Evolutionary conservation across 2,797 vertebrate species (phyloP).

Genomic region (Naso thynnoides): DNA sequence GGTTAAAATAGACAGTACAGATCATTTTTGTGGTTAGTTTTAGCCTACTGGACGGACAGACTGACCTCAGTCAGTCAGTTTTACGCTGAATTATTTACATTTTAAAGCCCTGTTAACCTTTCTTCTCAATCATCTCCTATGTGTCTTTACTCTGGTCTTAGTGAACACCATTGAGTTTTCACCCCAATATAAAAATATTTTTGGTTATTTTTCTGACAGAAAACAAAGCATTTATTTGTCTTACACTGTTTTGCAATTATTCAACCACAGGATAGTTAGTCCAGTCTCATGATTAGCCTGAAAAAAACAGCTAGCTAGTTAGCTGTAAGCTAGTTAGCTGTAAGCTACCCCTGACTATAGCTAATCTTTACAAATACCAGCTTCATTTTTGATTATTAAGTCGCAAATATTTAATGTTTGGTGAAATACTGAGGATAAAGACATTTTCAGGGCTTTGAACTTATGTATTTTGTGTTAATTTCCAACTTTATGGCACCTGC

Average conservation of each 20-base stretch:
- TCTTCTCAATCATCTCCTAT: background rate
- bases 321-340: background rate
- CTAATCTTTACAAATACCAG: background rate
- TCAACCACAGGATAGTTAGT: background rate
- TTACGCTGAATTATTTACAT: background rate
- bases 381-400: background rate
- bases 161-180: background rate
- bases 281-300: background rate
- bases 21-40: conserved; percentile 40
- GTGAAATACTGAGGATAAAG: background rate
- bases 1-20: conserved; percentile 47
- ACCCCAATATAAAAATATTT: background rate
- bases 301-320: background rate
- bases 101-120: conserved; percentile 1
- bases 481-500: background rate
- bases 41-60: background rate
- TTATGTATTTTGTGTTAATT: background rate
- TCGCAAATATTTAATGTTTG: too few relatives aligned
- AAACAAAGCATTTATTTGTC: background rate
- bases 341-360: background rate
- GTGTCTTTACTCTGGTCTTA: background rate
- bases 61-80: background rate
- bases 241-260: background rate
- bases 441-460: conserved; percentile 11
- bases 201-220: background rate